Evolutionary conservation across 1,140 invertebrate genomes (phyloP), one percentile per base, ranked within the genome.

Genomic region (Caenorhabditis latens): DNA sequence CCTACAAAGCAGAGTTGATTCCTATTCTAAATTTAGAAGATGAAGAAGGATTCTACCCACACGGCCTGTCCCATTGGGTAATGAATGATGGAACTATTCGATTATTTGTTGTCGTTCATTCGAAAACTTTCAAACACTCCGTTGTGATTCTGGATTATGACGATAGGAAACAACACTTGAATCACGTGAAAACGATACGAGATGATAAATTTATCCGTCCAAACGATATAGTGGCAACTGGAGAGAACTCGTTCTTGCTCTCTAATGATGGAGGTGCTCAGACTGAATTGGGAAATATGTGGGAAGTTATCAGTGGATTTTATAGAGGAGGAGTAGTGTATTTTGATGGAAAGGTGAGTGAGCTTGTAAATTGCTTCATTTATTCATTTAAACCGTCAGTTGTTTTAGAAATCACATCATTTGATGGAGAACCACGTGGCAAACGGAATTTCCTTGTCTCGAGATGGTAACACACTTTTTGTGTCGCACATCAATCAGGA

Each of bases 261-360:
- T 71, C 65, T n/a, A 71, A 71, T 46, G 65, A 71, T 43, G 65
- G 65, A 43, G 65, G 65, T 8, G 42, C 65, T 71, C 65, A 71
- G 21, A 71, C 65, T 19, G 65, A 43, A 43, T 71, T 71, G 7
- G 65, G 65, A n/a, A 71, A 71, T 42, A 46, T 71, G 21, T 43
- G 40, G 40, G 65, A 71, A 46, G 7, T 71, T 43, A 11, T 71
- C 14, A 43, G 40, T 71, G 65, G 65, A 19, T 46, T 71, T 46
- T 71, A 71, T 71, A 71, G 19, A 71, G 65, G 65, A 43, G 65
- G 65, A 71, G 4, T 71, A 7, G 65, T 71, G 14, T 71, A 71
- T 71, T 71, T 43, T 16, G 42, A 71, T 46, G 65, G 65, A 46
- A 46, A 71, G 16, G 65, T 71, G 6, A 46, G 40, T 43, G 32